Evolutionary conservation across 2,113 vertebrate genomes (phyloP).

Genomic region (Cryptoleucopteryx plumbea): DNA sequence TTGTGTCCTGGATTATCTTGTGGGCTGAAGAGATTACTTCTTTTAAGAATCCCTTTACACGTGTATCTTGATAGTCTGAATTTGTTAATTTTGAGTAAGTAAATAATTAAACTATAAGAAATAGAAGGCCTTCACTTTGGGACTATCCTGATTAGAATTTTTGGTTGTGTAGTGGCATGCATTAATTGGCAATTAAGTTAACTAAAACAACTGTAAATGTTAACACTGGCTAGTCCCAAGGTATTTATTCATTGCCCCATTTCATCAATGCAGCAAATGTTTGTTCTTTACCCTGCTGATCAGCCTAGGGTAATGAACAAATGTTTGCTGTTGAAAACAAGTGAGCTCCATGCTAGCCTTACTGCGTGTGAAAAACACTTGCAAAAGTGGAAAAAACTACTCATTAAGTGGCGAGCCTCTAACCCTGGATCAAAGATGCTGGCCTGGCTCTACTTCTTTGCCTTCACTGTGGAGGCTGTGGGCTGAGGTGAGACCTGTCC

Average conservation of each 20-base stretch:
- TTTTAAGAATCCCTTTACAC: not conserved
- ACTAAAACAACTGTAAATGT: constrained; percentile 16
- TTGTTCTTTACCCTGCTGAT: constrained; percentile 25
- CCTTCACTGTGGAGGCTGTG: not conserved
- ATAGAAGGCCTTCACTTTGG: not conserved
- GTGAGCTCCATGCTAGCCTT: not conserved
- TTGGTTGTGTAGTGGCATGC: not conserved
- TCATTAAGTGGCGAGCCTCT: not conserved
- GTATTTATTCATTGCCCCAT: not conserved
- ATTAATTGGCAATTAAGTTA: not conserved
- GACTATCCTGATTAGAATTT: not conserved
- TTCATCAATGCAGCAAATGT: constrained; percentile 3
- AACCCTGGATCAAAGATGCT: not conserved
- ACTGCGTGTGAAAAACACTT: not conserved
- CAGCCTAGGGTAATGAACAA: constrained; percentile 10
- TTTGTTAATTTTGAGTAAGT: not conserved
- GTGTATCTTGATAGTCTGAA: not conserved
- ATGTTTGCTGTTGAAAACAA: constrained; percentile 22
- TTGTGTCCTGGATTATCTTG: not conserved
- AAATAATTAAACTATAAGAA: not conserved
- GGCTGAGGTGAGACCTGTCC: not conserved
- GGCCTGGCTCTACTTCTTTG: not conserved
- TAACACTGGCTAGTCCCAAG: not conserved
- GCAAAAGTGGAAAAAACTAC: not conserved
- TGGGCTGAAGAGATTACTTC: not conserved